phyloP scores from a whole-genome alignment of 2,113 vertebrate species.

The Baryphthengus martii region DNA sequence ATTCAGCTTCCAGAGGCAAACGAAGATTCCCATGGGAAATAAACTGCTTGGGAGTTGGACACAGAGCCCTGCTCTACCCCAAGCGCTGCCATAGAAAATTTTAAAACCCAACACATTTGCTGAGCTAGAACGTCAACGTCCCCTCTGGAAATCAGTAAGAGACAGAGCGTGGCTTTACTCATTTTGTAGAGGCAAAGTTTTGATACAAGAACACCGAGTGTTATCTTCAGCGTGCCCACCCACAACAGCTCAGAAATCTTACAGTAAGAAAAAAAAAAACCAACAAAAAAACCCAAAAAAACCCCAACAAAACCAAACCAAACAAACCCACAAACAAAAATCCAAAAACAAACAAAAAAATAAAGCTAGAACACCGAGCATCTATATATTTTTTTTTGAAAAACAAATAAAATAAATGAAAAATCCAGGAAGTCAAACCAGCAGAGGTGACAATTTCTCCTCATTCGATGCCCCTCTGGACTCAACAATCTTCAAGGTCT shows the following conservation, averaged over 20 bases:
- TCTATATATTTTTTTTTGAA: fast-evolving
- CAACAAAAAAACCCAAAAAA: too few relatives aligned
- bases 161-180: too few relatives aligned
- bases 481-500: neutral
- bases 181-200: too few relatives aligned
- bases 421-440: neutral
- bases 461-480: fast-evolving
- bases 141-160: fast-evolving
- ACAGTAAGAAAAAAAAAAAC: too few relatives aligned
- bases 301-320: too few relatives aligned
- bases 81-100: neutral
- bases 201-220: fast-evolving
- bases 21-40: neutral
- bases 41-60: neutral
- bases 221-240: neutral
- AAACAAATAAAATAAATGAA: too few relatives aligned
- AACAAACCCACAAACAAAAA: too few relatives aligned
- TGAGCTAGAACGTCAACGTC: fast-evolving
- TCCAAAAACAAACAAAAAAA: too few relatives aligned
- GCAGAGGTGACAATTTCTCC: fast-evolving
- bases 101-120: fast-evolving
- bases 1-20: neutral
- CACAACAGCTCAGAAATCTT: too few relatives aligned
- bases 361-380: neutral
- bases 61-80: too few relatives aligned